phyloP scores from a whole-genome alignment of 1,140 invertebrate genomes.

The Musca domestica region DNA sequence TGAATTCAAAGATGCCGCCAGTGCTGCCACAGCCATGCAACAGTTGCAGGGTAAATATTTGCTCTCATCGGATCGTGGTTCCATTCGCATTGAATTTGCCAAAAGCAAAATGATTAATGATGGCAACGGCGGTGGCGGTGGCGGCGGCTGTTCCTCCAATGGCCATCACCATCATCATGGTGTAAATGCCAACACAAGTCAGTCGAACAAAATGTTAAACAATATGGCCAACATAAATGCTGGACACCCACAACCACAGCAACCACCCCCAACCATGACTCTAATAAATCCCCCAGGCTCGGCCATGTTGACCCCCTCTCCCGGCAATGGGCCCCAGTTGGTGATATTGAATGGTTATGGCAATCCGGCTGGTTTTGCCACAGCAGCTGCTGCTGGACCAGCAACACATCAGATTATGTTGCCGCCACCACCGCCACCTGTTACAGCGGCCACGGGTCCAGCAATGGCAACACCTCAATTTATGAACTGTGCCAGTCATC shows the following conservation, averaged over 20 bases:
- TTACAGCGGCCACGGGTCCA: constrained; percentile 16
- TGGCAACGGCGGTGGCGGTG: not conserved
- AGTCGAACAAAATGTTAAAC: not conserved
- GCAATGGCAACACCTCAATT: constrained; percentile 2
- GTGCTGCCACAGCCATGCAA: constrained; percentile 86
- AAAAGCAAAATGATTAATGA: constrained; percentile 86
- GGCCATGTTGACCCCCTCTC: not conserved
- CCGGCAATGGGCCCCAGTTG: constrained; percentile 25
- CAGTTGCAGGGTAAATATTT: constrained; percentile 92
- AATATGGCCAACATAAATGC: constrained; percentile 6
- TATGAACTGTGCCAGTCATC: constrained; percentile 29
- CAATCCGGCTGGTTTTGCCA: not conserved
- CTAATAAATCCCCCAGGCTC: constrained; percentile 11
- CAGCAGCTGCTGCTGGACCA: not conserved
- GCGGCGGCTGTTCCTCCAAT: not conserved
- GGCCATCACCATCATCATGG: not conserved
- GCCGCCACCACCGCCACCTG: constrained; percentile 30
- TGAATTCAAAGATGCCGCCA: constrained; percentile 89
- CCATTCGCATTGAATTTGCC: constrained; percentile 97
- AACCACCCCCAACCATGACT: constrained; percentile 23
- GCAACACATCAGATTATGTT: not conserved
- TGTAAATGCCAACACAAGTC: constrained; percentile 8
- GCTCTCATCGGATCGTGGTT: constrained; percentile 89
- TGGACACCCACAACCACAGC: constrained; percentile 11
- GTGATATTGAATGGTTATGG: constrained; percentile 39